Evolutionary conservation across 2,888 invertebrate species (phyloP), one percentile per base, ranked within the genome.

Genomic region (Chymomyza procnemis): DNA sequence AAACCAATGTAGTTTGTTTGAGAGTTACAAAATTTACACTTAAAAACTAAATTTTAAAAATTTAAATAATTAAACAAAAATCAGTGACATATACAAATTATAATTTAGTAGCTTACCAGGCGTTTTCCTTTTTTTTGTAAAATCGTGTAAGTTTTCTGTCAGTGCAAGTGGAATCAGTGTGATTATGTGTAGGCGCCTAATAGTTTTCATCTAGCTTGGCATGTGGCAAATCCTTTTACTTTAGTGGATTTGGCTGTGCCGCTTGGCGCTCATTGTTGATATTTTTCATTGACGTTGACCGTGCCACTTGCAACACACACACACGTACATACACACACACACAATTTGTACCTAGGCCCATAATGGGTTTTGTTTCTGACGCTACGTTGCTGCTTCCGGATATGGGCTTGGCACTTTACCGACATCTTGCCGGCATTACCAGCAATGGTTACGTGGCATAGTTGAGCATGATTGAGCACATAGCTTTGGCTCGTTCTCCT

Each of bases 401-500:
- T 54, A 21, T 6, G 6, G 50, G 50, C 9, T 59, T 34, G 50
- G 50, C 54, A 71, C 56, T 71, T 69, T 61, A 64, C 64, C 41
- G 59, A 41, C 62, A 61, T 56, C 41, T 54, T 64, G 52, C 34
- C 26, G 62, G 14, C 50, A 19, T 14, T 14, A 16, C 19, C 46
- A 26, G 26, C 58, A 41, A 41, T 41, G 34, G 34, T 5, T 41
- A 41, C 34, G 12, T 3, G 3, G 2, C 72, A 67, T 72, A 62
- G 72, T 64, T 72, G 67, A 72, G 67, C 77, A 77, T 75, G 77
- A 78, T 78, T 78, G 72, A 80, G 77, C 72, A 69, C 69, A 60
- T 67, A 54, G 18, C 47, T 34, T 30, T 6, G 19, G 50, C 47
- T 19, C 9, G 16, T 3, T 2, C 50, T 19, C 30, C 60, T 60